A percentile compares a stretch with the other conserved stretches of the same genome.
Conservation (phyloP, 37 sponge, comb jelly and placozoan species). For the Hexactinellida sp. region DNA sequence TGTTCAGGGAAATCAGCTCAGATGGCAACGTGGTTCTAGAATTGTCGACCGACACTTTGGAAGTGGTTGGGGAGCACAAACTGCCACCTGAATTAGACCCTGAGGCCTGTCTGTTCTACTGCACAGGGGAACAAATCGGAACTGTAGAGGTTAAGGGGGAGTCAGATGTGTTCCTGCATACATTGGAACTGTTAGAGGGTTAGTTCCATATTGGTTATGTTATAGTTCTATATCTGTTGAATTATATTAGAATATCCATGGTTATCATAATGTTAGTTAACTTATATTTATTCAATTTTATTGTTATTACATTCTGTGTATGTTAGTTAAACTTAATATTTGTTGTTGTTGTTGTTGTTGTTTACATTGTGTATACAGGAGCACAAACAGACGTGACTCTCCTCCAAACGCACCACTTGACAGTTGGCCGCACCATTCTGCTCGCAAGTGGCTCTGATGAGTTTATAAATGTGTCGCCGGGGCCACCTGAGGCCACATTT, state of each 20-base stretch:
- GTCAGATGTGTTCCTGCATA: neutral
- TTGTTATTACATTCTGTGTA: neutral
- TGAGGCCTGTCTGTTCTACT: neutral
- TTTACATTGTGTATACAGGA: neutral
- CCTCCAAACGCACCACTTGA: neutral
- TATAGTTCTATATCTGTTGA: no score
- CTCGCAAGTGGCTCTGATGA: neutral
- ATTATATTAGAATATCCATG: no score
- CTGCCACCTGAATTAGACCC: slow-evolving; percentile 7
- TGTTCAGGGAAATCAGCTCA: neutral
- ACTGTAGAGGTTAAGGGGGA: neutral
- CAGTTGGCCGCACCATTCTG: neutral
- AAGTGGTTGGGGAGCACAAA: neutral
- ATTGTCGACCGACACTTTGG: neutral
- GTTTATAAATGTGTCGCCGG: neutral
- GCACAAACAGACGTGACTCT: neutral
- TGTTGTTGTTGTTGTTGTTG: neutral
- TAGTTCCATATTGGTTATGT: neutral
- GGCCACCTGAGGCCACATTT: neutral
- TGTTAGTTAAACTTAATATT: neutral
- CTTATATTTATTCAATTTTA: no score
- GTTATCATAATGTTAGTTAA: no score
- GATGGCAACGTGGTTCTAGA: neutral
- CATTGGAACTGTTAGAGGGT: neutral
- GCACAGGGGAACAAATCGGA: neutral